Evolutionary conservation across 2,113 vertebrate genomes (phyloP).

Genomic region (Trichomycterus rosablanca): DNA sequence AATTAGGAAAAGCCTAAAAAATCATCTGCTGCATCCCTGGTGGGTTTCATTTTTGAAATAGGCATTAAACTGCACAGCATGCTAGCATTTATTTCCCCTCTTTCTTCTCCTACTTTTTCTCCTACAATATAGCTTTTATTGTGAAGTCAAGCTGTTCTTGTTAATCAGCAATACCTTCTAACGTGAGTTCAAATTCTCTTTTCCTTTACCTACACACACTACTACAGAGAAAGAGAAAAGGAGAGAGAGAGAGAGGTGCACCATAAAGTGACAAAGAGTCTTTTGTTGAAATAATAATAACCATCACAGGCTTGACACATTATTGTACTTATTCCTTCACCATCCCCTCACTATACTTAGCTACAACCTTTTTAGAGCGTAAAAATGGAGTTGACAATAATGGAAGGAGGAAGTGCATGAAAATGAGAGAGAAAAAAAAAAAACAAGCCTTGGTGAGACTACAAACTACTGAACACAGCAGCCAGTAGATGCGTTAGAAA

Average conservation of each 20-base stretch:
- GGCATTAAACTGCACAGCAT: neutral
- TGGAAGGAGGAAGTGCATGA: neutral
- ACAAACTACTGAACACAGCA: too few species aligned
- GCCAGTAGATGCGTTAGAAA: too few species aligned
- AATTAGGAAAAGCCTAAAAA: too few species aligned
- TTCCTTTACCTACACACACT: conserved; percentile 7
- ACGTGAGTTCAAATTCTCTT: conserved; percentile 22
- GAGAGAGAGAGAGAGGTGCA: too few species aligned
- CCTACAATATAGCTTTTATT: conserved; percentile 14
- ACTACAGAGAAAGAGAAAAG: conserved; percentile 5
- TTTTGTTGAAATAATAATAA: conserved; percentile 46
- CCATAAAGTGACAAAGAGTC: conserved; percentile 25
- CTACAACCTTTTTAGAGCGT: conserved; percentile 8
- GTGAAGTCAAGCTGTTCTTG: conserved; percentile 11
- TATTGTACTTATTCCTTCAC: conserved; percentile 33
- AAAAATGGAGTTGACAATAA: too few species aligned
- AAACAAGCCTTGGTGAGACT: too few species aligned
- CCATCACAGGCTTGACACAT: conserved; percentile 33
- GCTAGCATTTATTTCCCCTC: neutral
- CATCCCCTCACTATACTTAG: conserved; percentile 36
- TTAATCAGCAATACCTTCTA: conserved; percentile 12
- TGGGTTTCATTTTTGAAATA: neutral
- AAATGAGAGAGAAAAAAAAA: neutral
- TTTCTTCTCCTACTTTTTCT: neutral
- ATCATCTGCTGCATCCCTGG: too few species aligned